Percentiles rank a stretch among this genome's conserved stretches.
Evolutionary conservation across 30 jellyfish, hydroid and myxozoan genomes (phyloP).

Genomic region (Pelagia noctiluca): DNA sequence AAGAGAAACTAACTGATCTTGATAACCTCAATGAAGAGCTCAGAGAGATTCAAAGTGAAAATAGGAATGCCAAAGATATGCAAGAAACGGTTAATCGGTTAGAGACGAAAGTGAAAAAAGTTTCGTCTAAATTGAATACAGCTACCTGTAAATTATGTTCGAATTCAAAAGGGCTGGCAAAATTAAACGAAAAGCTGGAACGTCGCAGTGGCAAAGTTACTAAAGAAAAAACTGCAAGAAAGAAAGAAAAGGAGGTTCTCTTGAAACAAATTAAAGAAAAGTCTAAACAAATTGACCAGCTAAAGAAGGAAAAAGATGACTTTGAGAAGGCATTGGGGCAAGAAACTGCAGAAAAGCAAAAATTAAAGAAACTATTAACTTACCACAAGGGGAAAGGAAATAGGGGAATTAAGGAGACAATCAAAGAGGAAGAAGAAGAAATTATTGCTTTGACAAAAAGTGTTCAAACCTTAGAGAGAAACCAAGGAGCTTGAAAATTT

Average conservation of each 20-base stretch:
- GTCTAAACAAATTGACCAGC: background rate
- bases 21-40: background rate
- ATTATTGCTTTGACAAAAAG: background rate
- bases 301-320: background rate
- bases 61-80: background rate
- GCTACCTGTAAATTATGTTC: background rate
- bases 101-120: background rate
- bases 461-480: background rate
- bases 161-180: background rate
- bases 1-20: background rate
- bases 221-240: no score
- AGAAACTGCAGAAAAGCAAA: no score
- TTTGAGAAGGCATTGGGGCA: background rate
- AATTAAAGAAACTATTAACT: no score
- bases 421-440: background rate
- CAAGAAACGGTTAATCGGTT: background rate
- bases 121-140: background rate
- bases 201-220: background rate
- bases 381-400: background rate
- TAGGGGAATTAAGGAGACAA: background rate
- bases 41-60: background rate
- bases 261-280: background rate
- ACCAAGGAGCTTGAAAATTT: background rate
- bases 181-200: background rate
- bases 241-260: background rate